These are phyloP conservation scores for Synanthedon andrenaeformis DNA, from an alignment of 2,888 invertebrate species.

Conservation along the genomic window DNA sequence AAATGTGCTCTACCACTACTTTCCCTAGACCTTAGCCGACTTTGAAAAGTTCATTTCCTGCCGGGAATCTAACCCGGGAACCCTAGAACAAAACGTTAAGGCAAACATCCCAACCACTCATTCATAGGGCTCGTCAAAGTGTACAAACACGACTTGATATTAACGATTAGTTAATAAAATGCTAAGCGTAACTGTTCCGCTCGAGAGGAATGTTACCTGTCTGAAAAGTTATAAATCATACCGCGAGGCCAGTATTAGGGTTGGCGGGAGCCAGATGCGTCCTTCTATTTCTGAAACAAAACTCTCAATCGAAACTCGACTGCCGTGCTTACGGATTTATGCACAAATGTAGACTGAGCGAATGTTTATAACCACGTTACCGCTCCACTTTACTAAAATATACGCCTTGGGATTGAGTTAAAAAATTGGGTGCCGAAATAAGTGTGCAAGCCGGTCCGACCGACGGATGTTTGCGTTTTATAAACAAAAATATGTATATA, in stretches of 20 bases:
- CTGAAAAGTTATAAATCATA: constrained; percentile 4
- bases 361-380: constrained; percentile 39
- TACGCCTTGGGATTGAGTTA: constrained; percentile 34
- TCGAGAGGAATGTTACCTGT: neutral
- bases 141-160: no score
- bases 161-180: neutral
- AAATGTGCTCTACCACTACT: no score
- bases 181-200: neutral
- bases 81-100: no score
- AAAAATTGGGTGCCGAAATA: constrained; percentile 54
- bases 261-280: neutral
- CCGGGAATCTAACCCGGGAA: no score
- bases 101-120: no score
- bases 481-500: constrained; percentile 30
- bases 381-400: constrained; percentile 53
- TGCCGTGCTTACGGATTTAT: constrained; percentile 23
- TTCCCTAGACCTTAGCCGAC: no score
- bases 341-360: constrained; percentile 26
- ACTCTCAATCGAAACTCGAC: constrained; percentile 3
- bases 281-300: constrained; percentile 9
- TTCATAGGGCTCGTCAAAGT: no score
- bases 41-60: no score
- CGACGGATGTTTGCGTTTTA: constrained; percentile 37
- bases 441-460: constrained; percentile 25
- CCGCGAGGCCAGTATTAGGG: constrained; percentile 13